Percentiles rank a stretch among this genome's conserved stretches.
Conservation (phyloP, 2,113 vertebrate species). For the Mionectes macconnelli region DNA sequence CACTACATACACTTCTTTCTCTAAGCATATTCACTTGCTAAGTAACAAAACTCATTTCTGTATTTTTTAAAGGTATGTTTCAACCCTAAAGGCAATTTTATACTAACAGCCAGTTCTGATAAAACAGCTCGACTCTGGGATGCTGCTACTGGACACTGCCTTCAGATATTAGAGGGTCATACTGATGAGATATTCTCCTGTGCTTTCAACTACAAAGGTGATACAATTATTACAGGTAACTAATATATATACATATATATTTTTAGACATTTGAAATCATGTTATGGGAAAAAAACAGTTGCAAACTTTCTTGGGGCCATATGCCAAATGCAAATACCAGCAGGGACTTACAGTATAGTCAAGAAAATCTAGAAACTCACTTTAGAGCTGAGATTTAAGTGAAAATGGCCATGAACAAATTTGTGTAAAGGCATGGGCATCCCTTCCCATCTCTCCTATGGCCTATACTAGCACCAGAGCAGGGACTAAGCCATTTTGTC, state of each 20-base stretch:
- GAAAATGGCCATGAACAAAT: neutral
- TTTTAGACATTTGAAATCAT: neutral
- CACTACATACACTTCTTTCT: neutral
- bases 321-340: neutral
- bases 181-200: constrained; percentile 93
- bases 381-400: neutral
- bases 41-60: neutral
- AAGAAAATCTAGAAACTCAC: neutral
- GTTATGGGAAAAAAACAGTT: neutral
- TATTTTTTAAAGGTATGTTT: constrained; percentile 85
- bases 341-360: neutral
- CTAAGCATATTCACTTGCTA: neutral
- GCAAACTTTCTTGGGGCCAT: neutral
- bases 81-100: constrained; percentile 86
- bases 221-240: constrained; percentile 89
- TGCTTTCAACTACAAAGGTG: constrained; percentile 91
- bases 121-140: constrained; percentile 94
- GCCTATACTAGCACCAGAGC: neutral
- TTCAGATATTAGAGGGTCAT: constrained; percentile 90
- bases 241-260: neutral
- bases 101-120: constrained; percentile 91
- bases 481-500: neutral
- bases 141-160: constrained; percentile 82
- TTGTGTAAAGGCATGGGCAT: neutral
- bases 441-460: neutral